Conservation (phyloP, 2,113 vertebrate species). For the Corythornis vintsioides region DNA sequence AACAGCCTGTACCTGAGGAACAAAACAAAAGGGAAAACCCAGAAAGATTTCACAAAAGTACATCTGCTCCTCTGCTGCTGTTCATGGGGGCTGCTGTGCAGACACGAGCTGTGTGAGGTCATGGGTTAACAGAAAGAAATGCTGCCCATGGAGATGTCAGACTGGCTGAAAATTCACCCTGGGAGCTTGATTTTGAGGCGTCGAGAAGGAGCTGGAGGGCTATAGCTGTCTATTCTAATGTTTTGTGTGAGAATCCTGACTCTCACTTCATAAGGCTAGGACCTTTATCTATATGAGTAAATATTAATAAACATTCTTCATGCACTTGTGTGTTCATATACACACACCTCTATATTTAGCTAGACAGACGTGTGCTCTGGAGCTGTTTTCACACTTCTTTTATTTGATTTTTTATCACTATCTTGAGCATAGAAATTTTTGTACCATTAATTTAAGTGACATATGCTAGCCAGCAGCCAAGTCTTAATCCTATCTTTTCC, state of each 20-base stretch:
- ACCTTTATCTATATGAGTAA: neutral
- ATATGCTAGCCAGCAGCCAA: constrained; percentile 42
- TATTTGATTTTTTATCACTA: constrained; percentile 47
- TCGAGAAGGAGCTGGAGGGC: neutral
- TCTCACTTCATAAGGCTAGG: neutral
- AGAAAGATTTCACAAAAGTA: neutral
- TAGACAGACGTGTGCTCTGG: neutral
- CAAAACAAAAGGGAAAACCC: neutral
- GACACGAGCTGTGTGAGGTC: constrained; percentile 42
- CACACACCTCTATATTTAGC: neutral
- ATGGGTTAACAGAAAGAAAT: constrained; percentile 65
- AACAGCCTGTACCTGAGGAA: neutral
- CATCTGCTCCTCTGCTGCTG: neutral
- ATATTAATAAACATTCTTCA: neutral
- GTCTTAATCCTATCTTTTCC: constrained; percentile 29
- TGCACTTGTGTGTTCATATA: neutral
- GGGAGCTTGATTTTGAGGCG: neutral
- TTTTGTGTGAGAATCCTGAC: neutral
- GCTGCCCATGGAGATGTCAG: neutral
- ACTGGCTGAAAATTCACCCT: neutral
- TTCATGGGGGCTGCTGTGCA: neutral
- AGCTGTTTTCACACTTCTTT: constrained; percentile 28
- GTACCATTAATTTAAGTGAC: constrained; percentile 18
- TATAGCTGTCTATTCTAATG: neutral
- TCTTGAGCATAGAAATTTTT: neutral